Evolutionary conservation across 2,888 invertebrate species (phyloP), one percentile per base, ranked within the genome.

Genomic region (Habroteleia sp.): DNA sequence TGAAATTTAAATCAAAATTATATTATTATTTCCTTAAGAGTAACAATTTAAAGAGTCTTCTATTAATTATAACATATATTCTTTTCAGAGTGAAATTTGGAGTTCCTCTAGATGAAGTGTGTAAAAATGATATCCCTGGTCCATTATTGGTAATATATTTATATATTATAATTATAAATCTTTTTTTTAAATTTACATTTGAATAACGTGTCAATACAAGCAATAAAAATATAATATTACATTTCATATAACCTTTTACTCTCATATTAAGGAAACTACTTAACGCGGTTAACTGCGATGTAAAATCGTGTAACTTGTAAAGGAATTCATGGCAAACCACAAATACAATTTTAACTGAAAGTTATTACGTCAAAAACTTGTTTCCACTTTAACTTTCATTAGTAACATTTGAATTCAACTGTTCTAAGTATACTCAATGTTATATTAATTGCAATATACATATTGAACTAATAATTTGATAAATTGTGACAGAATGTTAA

Each of bases 111-210:
- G 95, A 95, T 83, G 96, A 96, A 91, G 97, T 97, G 77, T 97
- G 97, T 90, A 97, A 97, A 89, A 96, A 96, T 89, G 96, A 96
- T 90, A 95, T 97, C 89, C 97, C 98, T 79, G 96, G 96, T 80
- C 97, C 97, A 77, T 91, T 97, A 84, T 91, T 97, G 88, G 96
- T 95, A 90, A 46, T 46, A 4, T 1, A 27, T 46, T 17, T 2
- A 31, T 25, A 2, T 37, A 37, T 3, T 37, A 8, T 3, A 20
- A 20, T 20, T 20, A 20, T 20, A 20, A 2, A 20, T 20, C 5
- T 20, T 20, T 20, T n/a, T n/a, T n/a, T n/a, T n/a, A n/a, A n/a
- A 20, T 20, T 4, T 4, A 20, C 20, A 20, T 20, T 20, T 2
- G 4, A 20, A 20, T 20, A 20, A 20, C 2, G 4, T 20, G 20